Evolutionary conservation across 2,797 vertebrate genomes (phyloP).

Genomic region (Sebastes nivosus): DNA sequence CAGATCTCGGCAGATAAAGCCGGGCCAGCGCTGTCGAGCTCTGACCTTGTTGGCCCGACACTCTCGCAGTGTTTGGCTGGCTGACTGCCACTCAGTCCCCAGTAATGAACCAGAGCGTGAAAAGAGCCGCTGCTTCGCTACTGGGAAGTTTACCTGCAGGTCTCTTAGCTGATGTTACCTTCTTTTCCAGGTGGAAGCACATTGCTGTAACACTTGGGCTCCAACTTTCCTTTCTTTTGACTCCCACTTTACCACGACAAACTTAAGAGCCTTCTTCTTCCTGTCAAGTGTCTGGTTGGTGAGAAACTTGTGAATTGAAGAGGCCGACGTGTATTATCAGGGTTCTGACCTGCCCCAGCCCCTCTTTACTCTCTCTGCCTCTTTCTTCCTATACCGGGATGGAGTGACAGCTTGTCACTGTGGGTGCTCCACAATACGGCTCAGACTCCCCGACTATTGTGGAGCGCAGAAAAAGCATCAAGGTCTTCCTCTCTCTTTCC

Average conservation of each 20-base stretch:
- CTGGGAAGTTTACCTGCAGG: not conserved
- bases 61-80: conserved; percentile 6
- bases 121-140: not conserved
- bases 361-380: conserved; percentile 45
- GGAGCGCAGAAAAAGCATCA: conserved; percentile 90
- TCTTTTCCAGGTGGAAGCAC: not conserved
- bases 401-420: conserved; percentile 90
- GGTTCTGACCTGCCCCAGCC: conserved; percentile 52
- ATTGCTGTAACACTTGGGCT: not conserved
- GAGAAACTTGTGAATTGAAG: conserved; percentile 79
- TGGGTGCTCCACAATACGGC: conserved; percentile 89
- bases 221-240: conserved; percentile 4
- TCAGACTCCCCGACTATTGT: conserved; percentile 86
- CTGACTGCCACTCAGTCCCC: conserved; percentile 2
- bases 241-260: not conserved
- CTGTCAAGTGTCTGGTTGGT: conserved; percentile 52
- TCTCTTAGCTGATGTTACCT: not conserved
- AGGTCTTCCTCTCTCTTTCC: conserved; percentile 83
- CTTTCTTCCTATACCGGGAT: conserved; percentile 51
- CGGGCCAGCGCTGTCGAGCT: conserved; percentile 1
- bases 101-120: conserved; percentile 7
- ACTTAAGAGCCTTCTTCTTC: conserved; percentile 12
- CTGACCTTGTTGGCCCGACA: conserved; percentile 59
- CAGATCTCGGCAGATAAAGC: conserved; percentile 68
- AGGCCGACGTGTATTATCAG: conserved; percentile 75